Evolutionary conservation across 2,888 invertebrate genomes (phyloP).

Genomic region (Stictocephala bisonia): DNA sequence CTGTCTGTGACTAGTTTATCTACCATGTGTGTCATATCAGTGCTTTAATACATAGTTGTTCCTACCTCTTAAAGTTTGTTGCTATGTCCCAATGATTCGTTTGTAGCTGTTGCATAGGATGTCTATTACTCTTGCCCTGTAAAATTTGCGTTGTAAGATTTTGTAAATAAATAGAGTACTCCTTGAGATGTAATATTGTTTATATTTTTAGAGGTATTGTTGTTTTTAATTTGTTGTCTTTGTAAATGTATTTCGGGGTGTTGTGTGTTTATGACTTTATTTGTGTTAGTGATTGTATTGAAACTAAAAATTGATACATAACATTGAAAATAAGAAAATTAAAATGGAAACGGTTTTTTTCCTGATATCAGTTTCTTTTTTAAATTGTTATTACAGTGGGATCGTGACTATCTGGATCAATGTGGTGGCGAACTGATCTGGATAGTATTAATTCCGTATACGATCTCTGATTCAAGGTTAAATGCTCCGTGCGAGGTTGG

Average conservation of each 20-base stretch:
- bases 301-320: too few relatives aligned
- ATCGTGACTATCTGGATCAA: too few relatives aligned
- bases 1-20: slow-evolving; percentile 42
- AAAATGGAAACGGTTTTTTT: too few relatives aligned
- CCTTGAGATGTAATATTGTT: slow-evolving; percentile 19
- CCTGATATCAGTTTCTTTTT: too few relatives aligned
- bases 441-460: too few relatives aligned
- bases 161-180: slow-evolving; percentile 64
- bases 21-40: slow-evolving; percentile 44
- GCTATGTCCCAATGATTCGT: slow-evolving; percentile 52
- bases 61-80: slow-evolving; percentile 40
- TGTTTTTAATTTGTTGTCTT: slow-evolving; percentile 6
- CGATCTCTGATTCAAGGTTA: too few relatives aligned
- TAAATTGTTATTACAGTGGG: too few relatives aligned
- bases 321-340: too few relatives aligned
- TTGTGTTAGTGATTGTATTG: too few relatives aligned
- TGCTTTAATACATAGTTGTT: slow-evolving; percentile 44
- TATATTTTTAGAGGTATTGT: slow-evolving; percentile 35
- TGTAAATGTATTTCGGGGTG: slow-evolving; percentile 15
- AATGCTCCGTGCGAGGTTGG: too few relatives aligned
- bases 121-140: slow-evolving; percentile 62
- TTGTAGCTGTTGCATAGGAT: slow-evolving; percentile 54
- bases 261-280: too few relatives aligned
- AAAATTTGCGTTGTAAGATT: slow-evolving; percentile 67
- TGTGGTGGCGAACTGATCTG: too few relatives aligned